These are phyloP conservation scores for Eucidaris tribuloides DNA, from an alignment of 35 echinoderm and acorn worm genomes.

Conservation along the genomic window DNA sequence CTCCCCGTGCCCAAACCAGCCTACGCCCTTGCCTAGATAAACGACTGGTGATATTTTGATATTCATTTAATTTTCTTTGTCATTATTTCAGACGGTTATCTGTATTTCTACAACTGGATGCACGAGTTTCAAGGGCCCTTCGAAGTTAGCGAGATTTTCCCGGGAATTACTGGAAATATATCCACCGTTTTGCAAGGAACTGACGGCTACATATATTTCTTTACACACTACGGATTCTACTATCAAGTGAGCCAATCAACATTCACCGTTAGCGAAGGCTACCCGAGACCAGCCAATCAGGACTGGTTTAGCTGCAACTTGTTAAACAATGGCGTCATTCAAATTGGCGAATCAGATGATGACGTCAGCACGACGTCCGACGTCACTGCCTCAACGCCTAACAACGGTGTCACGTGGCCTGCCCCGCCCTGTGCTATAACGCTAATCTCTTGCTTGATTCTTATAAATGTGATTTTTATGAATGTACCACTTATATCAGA, in stretches of 20 bases:
- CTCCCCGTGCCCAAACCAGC: too few relatives aligned
- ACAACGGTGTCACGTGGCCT: too few relatives aligned
- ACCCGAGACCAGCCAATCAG: slow-evolving; percentile 1
- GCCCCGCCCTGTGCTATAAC: too few relatives aligned
- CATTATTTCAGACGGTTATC: slow-evolving; percentile 12
- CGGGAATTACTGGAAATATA: slow-evolving; percentile 6
- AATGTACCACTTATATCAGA: too few relatives aligned
- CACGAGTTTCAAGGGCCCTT: slow-evolving; percentile 19
- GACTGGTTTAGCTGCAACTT: slow-evolving; percentile 53
- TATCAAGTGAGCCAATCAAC: slow-evolving; percentile 41
- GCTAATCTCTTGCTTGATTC: too few relatives aligned
- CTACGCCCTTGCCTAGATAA: too few relatives aligned
- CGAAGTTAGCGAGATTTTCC: background rate
- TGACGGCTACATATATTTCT: slow-evolving; percentile 59
- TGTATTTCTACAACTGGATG: slow-evolving; percentile 12
- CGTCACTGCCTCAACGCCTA: too few relatives aligned
- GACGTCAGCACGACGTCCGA: too few relatives aligned
- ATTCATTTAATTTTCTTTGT: background rate
- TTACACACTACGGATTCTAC: slow-evolving; percentile 22
- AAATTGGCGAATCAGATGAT: too few relatives aligned
- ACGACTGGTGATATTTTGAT: too few relatives aligned
- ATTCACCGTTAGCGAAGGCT: slow-evolving; percentile 30
- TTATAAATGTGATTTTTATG: too few relatives aligned
- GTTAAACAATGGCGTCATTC: too few relatives aligned
- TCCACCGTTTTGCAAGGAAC: slow-evolving; percentile 3